These are phyloP conservation scores for Bagarius yarrelli DNA, from an alignment of 2,113 vertebrate genomes.

Conservation along the genomic window DNA sequence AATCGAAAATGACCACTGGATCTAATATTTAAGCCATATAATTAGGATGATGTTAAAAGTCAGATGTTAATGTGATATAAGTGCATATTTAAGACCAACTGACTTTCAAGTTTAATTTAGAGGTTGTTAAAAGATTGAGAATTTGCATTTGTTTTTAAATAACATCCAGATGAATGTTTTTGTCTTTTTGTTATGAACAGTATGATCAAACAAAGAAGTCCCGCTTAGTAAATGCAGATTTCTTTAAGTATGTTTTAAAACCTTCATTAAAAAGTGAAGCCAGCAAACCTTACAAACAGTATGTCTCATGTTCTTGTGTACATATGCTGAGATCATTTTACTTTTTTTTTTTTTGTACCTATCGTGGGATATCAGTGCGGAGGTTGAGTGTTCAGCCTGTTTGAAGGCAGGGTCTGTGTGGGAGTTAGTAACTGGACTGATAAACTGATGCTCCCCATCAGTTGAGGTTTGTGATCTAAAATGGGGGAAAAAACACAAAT, in stretches of 20 bases:
- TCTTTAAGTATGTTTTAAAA: neutral
- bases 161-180: neutral
- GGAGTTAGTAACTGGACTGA: neutral
- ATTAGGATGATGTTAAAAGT: neutral
- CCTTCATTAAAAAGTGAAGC: neutral
- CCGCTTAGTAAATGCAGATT: neutral
- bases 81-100: neutral
- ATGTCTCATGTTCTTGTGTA: neutral
- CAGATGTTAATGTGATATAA: neutral
- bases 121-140: neutral
- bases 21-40: neutral
- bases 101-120: neutral
- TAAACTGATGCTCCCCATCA: neutral
- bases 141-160: neutral
- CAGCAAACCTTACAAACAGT: neutral
- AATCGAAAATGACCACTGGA: neutral
- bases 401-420: neutral
- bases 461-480: too few relatives aligned
- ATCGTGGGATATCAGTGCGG: neutral
- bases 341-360: neutral
- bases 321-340: neutral
- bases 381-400: neutral
- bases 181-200: neutral
- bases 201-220: neutral
- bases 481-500: too few relatives aligned